Percentiles rank a stretch among this genome's conserved stretches.
These are phyloP conservation scores for Scytalopus superciliaris DNA, from an alignment of 2,113 vertebrate genomes.

Conservation along the genomic window DNA sequence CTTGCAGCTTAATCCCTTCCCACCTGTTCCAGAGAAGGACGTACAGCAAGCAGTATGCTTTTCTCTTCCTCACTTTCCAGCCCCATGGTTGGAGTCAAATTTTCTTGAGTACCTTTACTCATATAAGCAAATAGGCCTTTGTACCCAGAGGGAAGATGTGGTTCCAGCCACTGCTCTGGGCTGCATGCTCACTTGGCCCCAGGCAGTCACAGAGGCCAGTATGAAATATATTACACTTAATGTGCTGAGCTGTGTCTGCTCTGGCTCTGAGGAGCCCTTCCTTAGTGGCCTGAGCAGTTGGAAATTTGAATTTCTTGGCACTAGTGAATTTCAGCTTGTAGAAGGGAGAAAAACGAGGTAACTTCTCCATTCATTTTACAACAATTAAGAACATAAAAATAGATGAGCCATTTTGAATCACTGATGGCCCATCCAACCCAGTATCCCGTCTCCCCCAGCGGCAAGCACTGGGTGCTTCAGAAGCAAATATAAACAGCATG, in stretches of 20 bases:
- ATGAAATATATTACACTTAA: background rate
- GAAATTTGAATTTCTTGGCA: slow-evolving; percentile 13
- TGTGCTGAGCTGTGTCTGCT: fast-evolving
- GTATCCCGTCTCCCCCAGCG: background rate
- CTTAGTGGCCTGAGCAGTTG: background rate
- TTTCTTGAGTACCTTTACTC: background rate
- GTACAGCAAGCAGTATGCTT: background rate
- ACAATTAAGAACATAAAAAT: background rate
- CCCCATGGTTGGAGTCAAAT: background rate
- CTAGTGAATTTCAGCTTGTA: background rate
- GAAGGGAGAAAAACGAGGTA: background rate
- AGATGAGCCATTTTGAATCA: background rate
- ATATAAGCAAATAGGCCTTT: background rate
- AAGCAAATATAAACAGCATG: background rate
- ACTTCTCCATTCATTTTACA: background rate
- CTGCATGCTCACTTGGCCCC: background rate
- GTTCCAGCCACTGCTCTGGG: background rate
- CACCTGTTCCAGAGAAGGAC: background rate
- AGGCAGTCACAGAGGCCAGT: background rate
- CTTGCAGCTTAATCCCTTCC: background rate
- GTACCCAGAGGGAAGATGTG: background rate
- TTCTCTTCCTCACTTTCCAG: background rate
- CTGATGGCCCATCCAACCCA: background rate
- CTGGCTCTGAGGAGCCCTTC: background rate
- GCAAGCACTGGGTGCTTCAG: background rate